A percentile compares a stretch with the other conserved stretches of the same genome.
Conservation (phyloP, 2,113 vertebrate genomes). For the Hydrolagus affinis region DNA sequence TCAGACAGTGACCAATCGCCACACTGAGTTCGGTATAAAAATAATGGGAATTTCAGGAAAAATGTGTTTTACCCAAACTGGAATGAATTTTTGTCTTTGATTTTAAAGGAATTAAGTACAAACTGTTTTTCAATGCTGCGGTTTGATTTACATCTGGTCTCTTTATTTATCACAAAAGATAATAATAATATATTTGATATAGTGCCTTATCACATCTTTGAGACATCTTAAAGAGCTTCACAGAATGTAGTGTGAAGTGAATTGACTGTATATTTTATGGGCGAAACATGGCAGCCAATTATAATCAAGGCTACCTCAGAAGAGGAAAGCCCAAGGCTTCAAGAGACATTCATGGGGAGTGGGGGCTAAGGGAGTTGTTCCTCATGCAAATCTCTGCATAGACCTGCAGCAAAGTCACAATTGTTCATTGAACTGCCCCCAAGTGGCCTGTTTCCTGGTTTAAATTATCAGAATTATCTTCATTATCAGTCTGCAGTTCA, state of each 20-base stretch:
- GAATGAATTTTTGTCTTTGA: neutral
- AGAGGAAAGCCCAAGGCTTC: too few relatives aligned
- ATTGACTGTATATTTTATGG: too few relatives aligned
- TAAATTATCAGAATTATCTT: neutral
- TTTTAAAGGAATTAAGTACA: neutral
- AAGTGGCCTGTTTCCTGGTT: neutral
- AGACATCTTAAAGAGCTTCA: too few relatives aligned
- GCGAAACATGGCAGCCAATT: too few relatives aligned
- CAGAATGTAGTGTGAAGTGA: too few relatives aligned
- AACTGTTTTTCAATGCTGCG: neutral
- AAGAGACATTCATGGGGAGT: too few relatives aligned
- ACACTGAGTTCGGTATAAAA: neutral
- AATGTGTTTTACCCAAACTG: neutral
- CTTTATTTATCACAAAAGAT: neutral
- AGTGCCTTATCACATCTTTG: too few relatives aligned
- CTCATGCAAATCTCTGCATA: too few relatives aligned
- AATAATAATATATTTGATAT: too few relatives aligned
- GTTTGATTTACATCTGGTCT: neutral
- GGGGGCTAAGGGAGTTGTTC: too few relatives aligned
- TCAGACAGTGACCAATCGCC: neutral
- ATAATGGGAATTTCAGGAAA: neutral
- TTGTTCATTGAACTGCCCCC: neutral
- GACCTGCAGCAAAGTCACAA: neutral
- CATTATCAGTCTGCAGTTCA: neutral
- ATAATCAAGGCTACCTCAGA: too few relatives aligned